A percentile compares a stretch with the other conserved stretches of the same genome.
These are phyloP conservation scores for Drosophila melanogaster DNA, from an alignment of 1,140 invertebrate species.

Conservation along the genomic window Release_6_plus_ISO1_MT NT_033777.3:19317001-19317500, in stretches of 20 bases:
- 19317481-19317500: slow-evolving; percentile 54
- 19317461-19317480: slow-evolving; percentile 44
- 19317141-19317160: neutral
- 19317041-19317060: slow-evolving; percentile 32
- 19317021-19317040: slow-evolving; percentile 9
- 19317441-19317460: slow-evolving; percentile 37
- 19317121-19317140: too few species aligned
- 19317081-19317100: neutral
- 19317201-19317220: slow-evolving; percentile 20
- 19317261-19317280: slow-evolving; percentile 52
- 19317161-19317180: slow-evolving; percentile 13
- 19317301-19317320: slow-evolving; percentile 79
- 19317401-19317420: slow-evolving; percentile 71
- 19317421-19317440: slow-evolving; percentile 40
- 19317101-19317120: neutral
- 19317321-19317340: slow-evolving; percentile 68
- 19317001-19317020: slow-evolving; percentile 41
- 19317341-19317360: slow-evolving; percentile 44
- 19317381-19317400: slow-evolving; percentile 54
- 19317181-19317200: slow-evolving; percentile 8
- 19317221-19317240: slow-evolving; percentile 33
- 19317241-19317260: slow-evolving; percentile 78
- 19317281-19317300: slow-evolving; percentile 73
- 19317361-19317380: slow-evolving; percentile 74
- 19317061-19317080: neutral